Evolutionary conservation across 2,113 vertebrate species (phyloP).

Genomic region (Crotalus horridus): DNA sequence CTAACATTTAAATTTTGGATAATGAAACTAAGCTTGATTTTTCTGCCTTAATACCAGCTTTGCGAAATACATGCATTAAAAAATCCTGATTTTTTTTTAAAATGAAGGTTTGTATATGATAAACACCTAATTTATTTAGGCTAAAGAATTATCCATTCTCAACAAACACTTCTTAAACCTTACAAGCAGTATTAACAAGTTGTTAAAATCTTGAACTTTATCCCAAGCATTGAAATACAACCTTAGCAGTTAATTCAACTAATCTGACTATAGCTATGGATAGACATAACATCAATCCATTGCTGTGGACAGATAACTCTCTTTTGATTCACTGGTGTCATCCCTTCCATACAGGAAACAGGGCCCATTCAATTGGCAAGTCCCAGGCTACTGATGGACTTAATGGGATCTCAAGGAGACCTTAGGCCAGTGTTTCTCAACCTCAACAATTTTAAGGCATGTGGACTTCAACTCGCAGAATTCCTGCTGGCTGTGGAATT

Average conservation of each 20-base stretch:
- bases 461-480: too few relatives aligned
- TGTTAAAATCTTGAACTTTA: neutral
- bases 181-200: neutral
- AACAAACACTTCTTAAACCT: neutral
- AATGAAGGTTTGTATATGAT: neutral
- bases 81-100: neutral
- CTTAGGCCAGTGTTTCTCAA: neutral
- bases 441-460: too few relatives aligned
- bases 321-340: neutral
- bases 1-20: neutral
- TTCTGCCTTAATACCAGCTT: neutral
- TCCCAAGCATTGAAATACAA: neutral
- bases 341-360: neutral
- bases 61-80: neutral
- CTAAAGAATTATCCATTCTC: neutral
- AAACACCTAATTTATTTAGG: too few relatives aligned
- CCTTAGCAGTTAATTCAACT: neutral
- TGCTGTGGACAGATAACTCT: neutral
- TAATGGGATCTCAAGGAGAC: neutral
- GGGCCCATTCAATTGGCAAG: neutral
- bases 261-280: neutral
- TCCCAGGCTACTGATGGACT: neutral
- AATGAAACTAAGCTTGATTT: neutral
- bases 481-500: too few relatives aligned
- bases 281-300: neutral